These are phyloP conservation scores for Hippocampus zosterae DNA, from an alignment of 2,113 vertebrate genomes.

Conservation along the genomic window DNA sequence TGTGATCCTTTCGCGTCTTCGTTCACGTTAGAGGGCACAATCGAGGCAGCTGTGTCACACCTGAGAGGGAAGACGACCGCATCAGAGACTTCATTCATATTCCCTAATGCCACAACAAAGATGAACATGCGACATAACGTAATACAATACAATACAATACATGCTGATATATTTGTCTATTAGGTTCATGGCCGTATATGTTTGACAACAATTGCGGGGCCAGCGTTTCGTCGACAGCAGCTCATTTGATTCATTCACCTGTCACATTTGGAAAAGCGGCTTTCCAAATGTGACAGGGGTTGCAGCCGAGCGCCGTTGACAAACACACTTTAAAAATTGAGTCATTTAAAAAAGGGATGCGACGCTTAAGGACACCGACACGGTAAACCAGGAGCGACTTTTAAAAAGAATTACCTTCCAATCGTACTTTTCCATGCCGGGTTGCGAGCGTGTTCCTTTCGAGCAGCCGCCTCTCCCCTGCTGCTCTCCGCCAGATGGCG, in stretches of 20 bases:
- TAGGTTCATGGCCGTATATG: constrained; percentile 8
- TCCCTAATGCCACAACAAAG: constrained; percentile 4
- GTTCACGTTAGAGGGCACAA: constrained; percentile 23
- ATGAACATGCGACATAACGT: not conserved
- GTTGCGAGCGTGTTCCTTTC: not conserved
- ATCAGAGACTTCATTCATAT: constrained; percentile 25
- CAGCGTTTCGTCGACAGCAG: constrained; percentile 17
- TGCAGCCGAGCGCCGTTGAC: not conserved
- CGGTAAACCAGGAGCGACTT: not conserved
- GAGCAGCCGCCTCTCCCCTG: constrained; percentile 25
- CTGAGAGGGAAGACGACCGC: constrained; percentile 17
- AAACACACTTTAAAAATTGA: constrained; percentile 5
- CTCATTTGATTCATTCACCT: constrained; percentile 13
- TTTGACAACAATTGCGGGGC: constrained; percentile 6
- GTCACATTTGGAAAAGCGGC: not conserved
- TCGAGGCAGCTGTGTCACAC: constrained; percentile 19
- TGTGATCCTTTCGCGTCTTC: constrained; percentile 12
- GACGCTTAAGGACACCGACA: not conserved
- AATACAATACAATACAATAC: too few relatives aligned
- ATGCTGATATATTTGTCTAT: too few relatives aligned
- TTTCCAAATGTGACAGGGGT: not conserved
- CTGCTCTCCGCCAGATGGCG: constrained; percentile 63
- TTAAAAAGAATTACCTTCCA: not conserved
- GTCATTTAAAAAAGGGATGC: not conserved
- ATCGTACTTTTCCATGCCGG: not conserved